phyloP scores from a whole-genome alignment of 2,113 vertebrate genomes.

The Naja naja region DNA sequence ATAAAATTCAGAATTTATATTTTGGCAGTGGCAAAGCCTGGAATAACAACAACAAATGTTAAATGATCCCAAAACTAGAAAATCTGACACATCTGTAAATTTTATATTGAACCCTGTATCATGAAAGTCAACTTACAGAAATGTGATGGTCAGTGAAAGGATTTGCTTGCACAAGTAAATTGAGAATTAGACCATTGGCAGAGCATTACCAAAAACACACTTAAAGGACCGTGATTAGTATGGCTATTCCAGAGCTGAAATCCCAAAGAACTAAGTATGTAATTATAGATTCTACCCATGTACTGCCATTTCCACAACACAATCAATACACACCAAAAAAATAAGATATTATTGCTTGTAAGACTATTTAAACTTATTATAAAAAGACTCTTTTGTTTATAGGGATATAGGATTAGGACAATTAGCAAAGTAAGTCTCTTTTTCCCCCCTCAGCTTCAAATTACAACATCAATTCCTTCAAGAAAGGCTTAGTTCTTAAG shows the following conservation, averaged over 20 bases:
- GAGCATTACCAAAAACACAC: conserved; percentile 27
- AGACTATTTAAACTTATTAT: conserved; percentile 70
- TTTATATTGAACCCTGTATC: conserved; percentile 50
- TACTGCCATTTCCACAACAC: conserved; percentile 62
- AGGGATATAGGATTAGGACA: conserved; percentile 70
- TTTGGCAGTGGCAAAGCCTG: conserved; percentile 56
- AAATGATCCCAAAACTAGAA: conserved; percentile 60
- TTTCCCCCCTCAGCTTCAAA: conserved; percentile 55
- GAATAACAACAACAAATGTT: conserved; percentile 58
- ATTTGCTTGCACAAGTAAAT: conserved; percentile 45
- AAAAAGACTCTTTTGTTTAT: conserved; percentile 63
- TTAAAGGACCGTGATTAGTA: conserved; percentile 43
- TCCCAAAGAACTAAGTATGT: conserved; percentile 54
- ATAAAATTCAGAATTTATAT: conserved; percentile 50
- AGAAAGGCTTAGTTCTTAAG: conserved; percentile 56
- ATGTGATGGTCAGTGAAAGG: conserved; percentile 31
- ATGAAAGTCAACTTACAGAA: conserved; percentile 51
- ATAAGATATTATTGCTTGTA: conserved; percentile 70
- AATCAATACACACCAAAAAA: conserved; percentile 62
- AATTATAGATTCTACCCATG: conserved; percentile 58
- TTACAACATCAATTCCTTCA: conserved; percentile 66
- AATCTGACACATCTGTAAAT: conserved; percentile 58
- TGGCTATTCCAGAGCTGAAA: conserved; percentile 52
- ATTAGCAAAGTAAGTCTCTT: conserved; percentile 57
- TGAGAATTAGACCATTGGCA: conserved; percentile 35